Conservation (phyloP, 2,113 vertebrate species). For the Phodopus roborovskii region DNA sequence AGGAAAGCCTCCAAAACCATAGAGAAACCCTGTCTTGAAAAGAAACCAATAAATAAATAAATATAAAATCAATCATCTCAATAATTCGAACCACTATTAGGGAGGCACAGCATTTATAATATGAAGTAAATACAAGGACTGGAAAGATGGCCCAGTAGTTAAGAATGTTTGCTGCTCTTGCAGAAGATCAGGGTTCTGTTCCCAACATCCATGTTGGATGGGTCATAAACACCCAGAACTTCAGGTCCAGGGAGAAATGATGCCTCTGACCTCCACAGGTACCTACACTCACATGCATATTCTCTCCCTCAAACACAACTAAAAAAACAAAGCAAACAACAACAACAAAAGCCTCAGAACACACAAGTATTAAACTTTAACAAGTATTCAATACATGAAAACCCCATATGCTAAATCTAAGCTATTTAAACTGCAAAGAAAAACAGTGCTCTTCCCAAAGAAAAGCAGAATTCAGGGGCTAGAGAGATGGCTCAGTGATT, state of each 20-base stretch:
- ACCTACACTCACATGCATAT: not conserved
- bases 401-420: constrained; percentile 18
- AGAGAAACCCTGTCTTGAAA: no score
- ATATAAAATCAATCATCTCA: not conserved
- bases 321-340: not conserved
- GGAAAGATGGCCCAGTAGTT: not conserved
- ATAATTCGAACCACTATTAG: not conserved
- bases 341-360: not conserved
- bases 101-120: not conserved
- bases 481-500: no score
- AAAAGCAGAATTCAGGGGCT: constrained; percentile 34
- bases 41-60: no score
- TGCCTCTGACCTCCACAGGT: not conserved
- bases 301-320: not conserved
- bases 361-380: not conserved
- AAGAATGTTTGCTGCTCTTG: not conserved
- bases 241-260: not conserved
- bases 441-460: constrained; percentile 24
- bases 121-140: not conserved
- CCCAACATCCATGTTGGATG: not conserved
- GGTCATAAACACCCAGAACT: not conserved
- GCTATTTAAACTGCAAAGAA: constrained; percentile 48
- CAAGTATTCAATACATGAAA: not conserved
- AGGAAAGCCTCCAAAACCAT: no score
- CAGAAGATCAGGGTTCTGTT: not conserved